Percentiles rank a stretch among this genome's conserved stretches.
Conservation (phyloP, 2,113 vertebrate genomes). For the Prionailurus bengalensis region DNA sequence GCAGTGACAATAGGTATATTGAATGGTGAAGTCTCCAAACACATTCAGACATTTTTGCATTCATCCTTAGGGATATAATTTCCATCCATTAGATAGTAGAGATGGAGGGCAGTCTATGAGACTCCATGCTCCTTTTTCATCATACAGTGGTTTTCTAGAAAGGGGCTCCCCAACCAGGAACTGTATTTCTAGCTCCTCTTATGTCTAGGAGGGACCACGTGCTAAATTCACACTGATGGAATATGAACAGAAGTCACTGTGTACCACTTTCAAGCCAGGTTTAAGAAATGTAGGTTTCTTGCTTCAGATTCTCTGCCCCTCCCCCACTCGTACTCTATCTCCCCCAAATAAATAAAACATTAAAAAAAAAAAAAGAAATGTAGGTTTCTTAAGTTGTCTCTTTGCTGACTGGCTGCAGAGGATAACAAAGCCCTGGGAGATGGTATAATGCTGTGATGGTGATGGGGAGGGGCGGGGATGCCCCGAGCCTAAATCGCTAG, state of each 20-base stretch:
- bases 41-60: background rate
- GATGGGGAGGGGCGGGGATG: background rate
- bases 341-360: background rate
- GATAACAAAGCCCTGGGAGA: background rate
- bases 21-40: background rate
- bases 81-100: background rate
- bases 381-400: background rate
- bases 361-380: background rate
- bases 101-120: background rate
- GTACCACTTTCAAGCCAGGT: background rate
- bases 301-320: too few species aligned
- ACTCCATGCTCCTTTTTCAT: background rate
- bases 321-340: too few species aligned
- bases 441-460: background rate
- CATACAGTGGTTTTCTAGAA: background rate
- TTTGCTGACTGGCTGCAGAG: background rate
- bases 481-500: background rate
- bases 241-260: background rate
- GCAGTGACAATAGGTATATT: background rate
- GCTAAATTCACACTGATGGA: background rate
- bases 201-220: background rate
- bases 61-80: conserved; percentile 42
- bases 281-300: conserved; percentile 27
- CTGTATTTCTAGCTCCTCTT: background rate
- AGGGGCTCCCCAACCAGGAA: background rate